Conservation (phyloP, 2,888 invertebrate species). For the Megastigmus dorsalis region DNA sequence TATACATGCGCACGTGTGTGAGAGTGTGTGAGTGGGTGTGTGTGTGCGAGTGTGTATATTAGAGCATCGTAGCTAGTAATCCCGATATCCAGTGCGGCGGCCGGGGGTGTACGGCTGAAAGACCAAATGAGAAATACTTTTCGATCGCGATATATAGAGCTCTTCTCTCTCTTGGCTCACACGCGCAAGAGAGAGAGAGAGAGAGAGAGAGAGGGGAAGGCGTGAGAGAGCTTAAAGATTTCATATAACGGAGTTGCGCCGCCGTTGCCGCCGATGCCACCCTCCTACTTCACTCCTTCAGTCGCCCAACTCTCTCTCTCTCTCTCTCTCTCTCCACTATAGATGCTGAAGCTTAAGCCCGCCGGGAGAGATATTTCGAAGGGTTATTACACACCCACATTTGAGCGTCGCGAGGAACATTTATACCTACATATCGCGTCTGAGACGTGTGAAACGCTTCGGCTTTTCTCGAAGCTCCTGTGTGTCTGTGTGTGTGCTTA, state of each 20-base stretch:
- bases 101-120: constrained; percentile 62
- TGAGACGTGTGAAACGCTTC: not conserved
- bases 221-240: constrained; percentile 58
- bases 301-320: too few species aligned
- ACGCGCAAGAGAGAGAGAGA: constrained; percentile 51
- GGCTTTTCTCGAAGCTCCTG: too few species aligned
- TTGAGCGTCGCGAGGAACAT: not conserved
- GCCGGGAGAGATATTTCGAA: constrained; percentile 51
- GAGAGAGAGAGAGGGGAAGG: constrained; percentile 21
- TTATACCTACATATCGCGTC: constrained; percentile 12
- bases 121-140: constrained; percentile 73
- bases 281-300: constrained; percentile 41
- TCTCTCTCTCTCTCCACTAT: too few species aligned
- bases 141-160: constrained; percentile 61
- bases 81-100: constrained; percentile 64
- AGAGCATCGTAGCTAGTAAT: constrained; percentile 61
- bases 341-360: constrained; percentile 57
- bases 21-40: too few species aligned
- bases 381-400: constrained; percentile 47
- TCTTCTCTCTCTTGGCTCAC: not conserved
- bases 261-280: constrained; percentile 13
- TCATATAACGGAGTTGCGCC: constrained; percentile 63
- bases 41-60: not conserved
- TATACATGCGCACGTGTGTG: too few species aligned
- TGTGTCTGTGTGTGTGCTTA: too few species aligned